Conservation (phyloP, 2,888 invertebrate genomes). For the Polietes domitor region DNA sequence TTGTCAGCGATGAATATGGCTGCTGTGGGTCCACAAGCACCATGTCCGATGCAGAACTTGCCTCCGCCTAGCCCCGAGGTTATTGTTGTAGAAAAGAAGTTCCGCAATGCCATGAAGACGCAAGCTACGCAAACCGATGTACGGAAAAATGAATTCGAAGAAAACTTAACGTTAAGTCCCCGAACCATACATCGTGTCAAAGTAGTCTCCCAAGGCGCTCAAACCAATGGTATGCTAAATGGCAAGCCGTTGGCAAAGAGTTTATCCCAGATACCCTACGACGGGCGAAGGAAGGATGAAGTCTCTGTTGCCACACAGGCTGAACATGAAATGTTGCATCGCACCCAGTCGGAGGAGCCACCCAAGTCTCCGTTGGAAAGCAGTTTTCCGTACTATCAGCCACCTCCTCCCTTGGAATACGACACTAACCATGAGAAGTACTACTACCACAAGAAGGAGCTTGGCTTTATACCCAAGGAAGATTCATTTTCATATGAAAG, state of each 20-base stretch:
- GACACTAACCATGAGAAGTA: constrained; percentile 64
- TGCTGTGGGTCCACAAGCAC: constrained; percentile 21
- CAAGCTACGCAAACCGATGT: constrained; percentile 96
- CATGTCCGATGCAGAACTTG: constrained; percentile 68
- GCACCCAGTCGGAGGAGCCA: constrained; percentile 93
- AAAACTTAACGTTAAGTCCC: constrained; percentile 88
- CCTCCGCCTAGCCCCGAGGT: constrained; percentile 78
- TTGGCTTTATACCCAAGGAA: constrained; percentile 49
- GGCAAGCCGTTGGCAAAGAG: constrained; percentile 92
- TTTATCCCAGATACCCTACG: constrained; percentile 88
- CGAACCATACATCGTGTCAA: constrained; percentile 91
- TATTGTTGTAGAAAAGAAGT: constrained; percentile 87
- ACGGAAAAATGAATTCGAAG: constrained; percentile 89
- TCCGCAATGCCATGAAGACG: constrained; percentile 92
- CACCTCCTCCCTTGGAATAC: constrained; percentile 76
- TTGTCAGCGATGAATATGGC: constrained; percentile 38
- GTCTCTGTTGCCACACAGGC: neutral
- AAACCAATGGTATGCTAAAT: constrained; percentile 90
- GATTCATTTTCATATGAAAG: constrained; percentile 78
- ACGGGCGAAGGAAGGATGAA: constrained; percentile 68
- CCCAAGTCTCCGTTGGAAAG: constrained; percentile 83
- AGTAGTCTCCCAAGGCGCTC: constrained; percentile 94
- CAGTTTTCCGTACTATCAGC: constrained; percentile 78
- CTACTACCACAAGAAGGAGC: constrained; percentile 42
- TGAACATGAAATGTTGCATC: constrained; percentile 89